phyloP scores from a whole-genome alignment of 2,797 vertebrate species.

The Glossophaga mutica region DNA sequence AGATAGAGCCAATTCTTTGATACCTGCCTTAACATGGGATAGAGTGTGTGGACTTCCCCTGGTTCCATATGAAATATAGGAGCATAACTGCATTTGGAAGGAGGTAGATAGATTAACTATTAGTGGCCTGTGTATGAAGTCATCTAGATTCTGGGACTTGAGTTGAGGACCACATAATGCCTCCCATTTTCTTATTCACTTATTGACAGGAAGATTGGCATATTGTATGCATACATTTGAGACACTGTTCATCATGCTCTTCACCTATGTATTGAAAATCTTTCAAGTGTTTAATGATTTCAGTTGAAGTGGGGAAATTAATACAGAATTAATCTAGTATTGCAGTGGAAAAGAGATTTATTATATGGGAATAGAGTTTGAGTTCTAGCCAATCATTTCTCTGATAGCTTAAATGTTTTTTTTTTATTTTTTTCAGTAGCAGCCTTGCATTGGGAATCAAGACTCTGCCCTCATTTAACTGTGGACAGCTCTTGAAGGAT shows the following conservation, averaged over 20 bases:
- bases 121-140: background rate
- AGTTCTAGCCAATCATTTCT: conserved; percentile 15
- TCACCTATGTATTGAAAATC: conserved; percentile 26
- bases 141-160: background rate
- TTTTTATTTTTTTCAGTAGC: background rate
- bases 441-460: conserved; percentile 17
- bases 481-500: background rate
- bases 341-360: conserved; percentile 35
- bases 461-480: background rate
- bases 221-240: background rate
- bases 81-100: conserved; percentile 27
- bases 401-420: conserved; percentile 13
- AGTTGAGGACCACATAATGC: background rate
- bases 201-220: background rate
- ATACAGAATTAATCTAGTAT: conserved; percentile 15
- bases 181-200: background rate
- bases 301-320: background rate
- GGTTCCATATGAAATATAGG: background rate
- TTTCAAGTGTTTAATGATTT: conserved; percentile 29
- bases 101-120: background rate
- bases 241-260: conserved; percentile 5
- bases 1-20: background rate
- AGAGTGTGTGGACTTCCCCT: background rate
- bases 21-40: background rate
- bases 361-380: background rate